Base-by-base conservation (phyloP, 2,797 vertebrate species). In the Bradypodion pumilum region DNA sequence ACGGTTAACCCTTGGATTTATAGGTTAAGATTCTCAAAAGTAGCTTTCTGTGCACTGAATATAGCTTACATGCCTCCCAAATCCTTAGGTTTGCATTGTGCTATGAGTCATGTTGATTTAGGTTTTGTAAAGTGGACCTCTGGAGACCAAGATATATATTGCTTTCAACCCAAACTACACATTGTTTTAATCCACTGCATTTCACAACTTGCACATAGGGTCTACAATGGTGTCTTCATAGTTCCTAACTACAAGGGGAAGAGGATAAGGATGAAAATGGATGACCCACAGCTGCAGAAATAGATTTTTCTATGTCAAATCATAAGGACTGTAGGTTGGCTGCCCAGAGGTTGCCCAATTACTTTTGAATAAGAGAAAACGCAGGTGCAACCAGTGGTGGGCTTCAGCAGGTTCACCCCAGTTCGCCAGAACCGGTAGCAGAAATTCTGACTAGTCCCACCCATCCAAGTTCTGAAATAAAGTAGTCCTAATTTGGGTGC, bases 41-140 rank as follows among this genome's bases (percentile, higher is more conserved):
- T 29, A 80, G 13, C 23, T 21, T 56, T 56, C 13, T 56, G 52
- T 19, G 19, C 52, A 19, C 52, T 56, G 19, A n/a, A 56, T 56
- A 16, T 19, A 25, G 9, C 19, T 70, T 40, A 3, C 23, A 23
- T 40, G 1, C 37, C 19, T 69, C 25, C 32, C 12, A 13, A 7
- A 29, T 19, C n/a, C 23, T 74, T 23, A 74, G 46, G 25, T 32
- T 63, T 42, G 4, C 1, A 1, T 56, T 87, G 62, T 72, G 13
- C 77, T 59, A 42, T n/a, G 87, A 60, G 15, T 81, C 59, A 12
- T 35, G 35, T 35, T 85, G 66, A 1, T 72, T 84, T 21, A 62
- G 46, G 9, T 52, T 52, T 52, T 52, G 56, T 23, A 81, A 32
- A 73, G 12, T 63, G 37, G 56, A 16, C 23, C 40, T 73, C 13